A percentile compares a stretch with the other conserved stretches of the same genome.
phyloP scores from a whole-genome alignment of 2,113 vertebrate genomes.

The Mellivora capensis region DNA sequence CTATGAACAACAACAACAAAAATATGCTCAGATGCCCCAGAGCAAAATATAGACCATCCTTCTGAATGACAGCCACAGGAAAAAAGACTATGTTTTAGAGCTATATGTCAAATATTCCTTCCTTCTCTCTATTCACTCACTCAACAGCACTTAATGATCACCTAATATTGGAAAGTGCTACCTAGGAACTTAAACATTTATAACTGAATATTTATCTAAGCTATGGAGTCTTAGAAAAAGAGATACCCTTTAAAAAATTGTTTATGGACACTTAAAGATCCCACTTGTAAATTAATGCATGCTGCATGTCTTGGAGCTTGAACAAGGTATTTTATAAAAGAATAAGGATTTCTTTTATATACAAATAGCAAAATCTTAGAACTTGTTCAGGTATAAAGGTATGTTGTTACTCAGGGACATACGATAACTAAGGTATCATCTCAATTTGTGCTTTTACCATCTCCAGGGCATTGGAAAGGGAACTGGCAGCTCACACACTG shows the following conservation, averaged over 20 bases:
- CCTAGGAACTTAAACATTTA: background rate
- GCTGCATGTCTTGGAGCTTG: background rate
- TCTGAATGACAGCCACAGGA: background rate
- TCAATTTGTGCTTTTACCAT: fast-evolving
- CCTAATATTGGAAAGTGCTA: background rate
- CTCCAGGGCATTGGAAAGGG: background rate
- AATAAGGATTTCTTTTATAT: slow-evolving; percentile 29
- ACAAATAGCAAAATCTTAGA: background rate
- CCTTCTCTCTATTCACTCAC: background rate
- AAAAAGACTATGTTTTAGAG: background rate
- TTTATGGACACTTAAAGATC: background rate
- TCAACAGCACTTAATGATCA: background rate
- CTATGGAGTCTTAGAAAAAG: background rate
- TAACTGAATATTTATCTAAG: background rate
- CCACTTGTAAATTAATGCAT: slow-evolving; percentile 7
- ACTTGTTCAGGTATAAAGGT: background rate
- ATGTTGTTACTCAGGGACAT: background rate
- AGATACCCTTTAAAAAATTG: background rate
- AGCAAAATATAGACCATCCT: background rate
- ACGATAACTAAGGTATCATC: background rate
- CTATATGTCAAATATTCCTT: background rate
- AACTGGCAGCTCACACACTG: background rate
- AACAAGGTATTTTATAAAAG: background rate
- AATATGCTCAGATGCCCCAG: background rate
- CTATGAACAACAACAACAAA: background rate